Evolutionary conservation across 2,797 vertebrate genomes (phyloP).

Genomic region (Erethizon dorsatum): DNA sequence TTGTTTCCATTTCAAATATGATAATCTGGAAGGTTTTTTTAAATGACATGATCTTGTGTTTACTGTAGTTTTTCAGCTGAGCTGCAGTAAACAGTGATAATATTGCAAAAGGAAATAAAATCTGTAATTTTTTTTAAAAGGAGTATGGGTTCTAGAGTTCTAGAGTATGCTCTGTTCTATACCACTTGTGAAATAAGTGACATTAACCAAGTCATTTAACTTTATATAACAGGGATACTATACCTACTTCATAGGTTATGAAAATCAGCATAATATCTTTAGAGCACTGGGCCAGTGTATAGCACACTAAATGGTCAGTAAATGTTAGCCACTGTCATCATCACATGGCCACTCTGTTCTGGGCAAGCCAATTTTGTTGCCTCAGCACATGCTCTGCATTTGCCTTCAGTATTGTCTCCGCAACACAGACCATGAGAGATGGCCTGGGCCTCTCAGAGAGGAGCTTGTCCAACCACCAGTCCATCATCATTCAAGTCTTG

Average conservation of each 20-base stretch:
- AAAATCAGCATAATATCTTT: slow-evolving; percentile 49
- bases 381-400: background rate
- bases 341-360: background rate
- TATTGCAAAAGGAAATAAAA: slow-evolving; percentile 17
- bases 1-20: background rate
- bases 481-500: background rate
- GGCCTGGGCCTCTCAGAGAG: background rate
- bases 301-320: slow-evolving; percentile 48
- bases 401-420: slow-evolving; percentile 4
- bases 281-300: slow-evolving; percentile 6
- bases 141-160: background rate
- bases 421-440: background rate
- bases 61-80: background rate
- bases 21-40: slow-evolving; percentile 10
- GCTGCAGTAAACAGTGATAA: background rate
- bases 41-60: background rate
- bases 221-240: slow-evolving; percentile 14
- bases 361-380: background rate
- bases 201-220: slow-evolving; percentile 66
- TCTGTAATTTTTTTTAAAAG: background rate
- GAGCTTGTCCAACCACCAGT: background rate
- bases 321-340: background rate
- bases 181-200: slow-evolving; percentile 42
- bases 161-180: background rate
- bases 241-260: background rate